Evolutionary conservation across 2,113 vertebrate genomes (phyloP).

Genomic region (Trachemys scripta): DNA sequence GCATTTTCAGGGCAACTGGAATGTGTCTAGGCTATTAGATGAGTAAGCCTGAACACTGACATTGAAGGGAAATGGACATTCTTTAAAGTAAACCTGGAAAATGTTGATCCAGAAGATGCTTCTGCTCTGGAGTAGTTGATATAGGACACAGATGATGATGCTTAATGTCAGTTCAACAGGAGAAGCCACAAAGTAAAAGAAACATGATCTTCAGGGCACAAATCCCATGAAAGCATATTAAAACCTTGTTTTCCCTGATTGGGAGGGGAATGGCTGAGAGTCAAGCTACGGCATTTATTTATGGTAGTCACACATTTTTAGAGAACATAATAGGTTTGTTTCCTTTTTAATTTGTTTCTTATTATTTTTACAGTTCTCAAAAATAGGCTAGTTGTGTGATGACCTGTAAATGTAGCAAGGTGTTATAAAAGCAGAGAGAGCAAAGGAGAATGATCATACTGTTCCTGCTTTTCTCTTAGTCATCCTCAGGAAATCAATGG

Average conservation of each 20-base stretch:
- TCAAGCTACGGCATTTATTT: background rate
- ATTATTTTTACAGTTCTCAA: constrained; percentile 25
- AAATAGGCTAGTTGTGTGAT: background rate
- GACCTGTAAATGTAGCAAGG: constrained; percentile 12
- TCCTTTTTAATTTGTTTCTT: constrained; percentile 40
- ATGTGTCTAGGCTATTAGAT: background rate
- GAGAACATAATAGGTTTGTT: constrained; percentile 14
- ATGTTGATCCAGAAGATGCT: background rate
- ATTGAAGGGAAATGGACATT: background rate
- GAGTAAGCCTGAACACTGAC: background rate
- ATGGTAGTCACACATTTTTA: background rate
- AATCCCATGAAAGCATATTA: background rate
- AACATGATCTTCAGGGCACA: background rate
- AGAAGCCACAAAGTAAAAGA: background rate
- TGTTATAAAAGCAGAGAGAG: constrained; percentile 46
- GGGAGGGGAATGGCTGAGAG: background rate
- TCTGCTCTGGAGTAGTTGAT: background rate
- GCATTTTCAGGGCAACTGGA: background rate
- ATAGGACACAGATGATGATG: background rate
- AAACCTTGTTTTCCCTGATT: background rate
- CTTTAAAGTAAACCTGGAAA: background rate
- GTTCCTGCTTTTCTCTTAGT: constrained; percentile 28
- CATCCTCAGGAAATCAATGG: constrained; percentile 21
- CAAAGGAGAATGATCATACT: constrained; percentile 44
- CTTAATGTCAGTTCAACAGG: background rate